These are phyloP conservation scores for Macrophya annulata DNA, from an alignment of 2,888 invertebrate species.

Conservation along the genomic window DNA sequence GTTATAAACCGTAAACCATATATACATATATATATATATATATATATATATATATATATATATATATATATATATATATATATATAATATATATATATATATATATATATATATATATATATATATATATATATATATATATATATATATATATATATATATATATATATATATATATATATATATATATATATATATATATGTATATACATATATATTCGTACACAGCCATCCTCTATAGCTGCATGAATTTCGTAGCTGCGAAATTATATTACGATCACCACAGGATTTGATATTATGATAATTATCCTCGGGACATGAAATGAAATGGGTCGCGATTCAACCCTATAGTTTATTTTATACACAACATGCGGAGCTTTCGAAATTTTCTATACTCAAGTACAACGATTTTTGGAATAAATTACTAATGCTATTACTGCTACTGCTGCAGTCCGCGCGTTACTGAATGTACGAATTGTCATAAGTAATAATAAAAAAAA, in stretches of 20 bases:
- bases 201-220: not conserved
- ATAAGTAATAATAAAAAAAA: no score
- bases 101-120: not conserved
- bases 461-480: not conserved
- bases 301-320: slow-evolving; percentile 36
- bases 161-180: not conserved
- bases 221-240: not conserved
- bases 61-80: not conserved
- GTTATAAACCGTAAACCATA: slow-evolving; percentile 26
- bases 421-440: not conserved
- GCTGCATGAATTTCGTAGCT: slow-evolving; percentile 21
- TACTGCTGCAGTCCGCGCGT: not conserved
- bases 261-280: slow-evolving; percentile 32
- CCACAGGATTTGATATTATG: slow-evolving; percentile 39
- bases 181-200: not conserved
- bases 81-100: not conserved
- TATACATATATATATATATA: not conserved
- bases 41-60: not conserved
- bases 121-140: not conserved
- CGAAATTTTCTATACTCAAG: not conserved
- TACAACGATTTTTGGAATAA: not conserved
- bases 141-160: not conserved
- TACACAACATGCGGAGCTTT: slow-evolving; percentile 6
- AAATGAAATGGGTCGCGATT: slow-evolving; percentile 38
- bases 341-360: not conserved